Percentiles rank a stretch among this genome's conserved stretches.
These are phyloP conservation scores for Orycteropus afer DNA, from an alignment of 2,113 vertebrate genomes.

Conservation along the genomic window DNA sequence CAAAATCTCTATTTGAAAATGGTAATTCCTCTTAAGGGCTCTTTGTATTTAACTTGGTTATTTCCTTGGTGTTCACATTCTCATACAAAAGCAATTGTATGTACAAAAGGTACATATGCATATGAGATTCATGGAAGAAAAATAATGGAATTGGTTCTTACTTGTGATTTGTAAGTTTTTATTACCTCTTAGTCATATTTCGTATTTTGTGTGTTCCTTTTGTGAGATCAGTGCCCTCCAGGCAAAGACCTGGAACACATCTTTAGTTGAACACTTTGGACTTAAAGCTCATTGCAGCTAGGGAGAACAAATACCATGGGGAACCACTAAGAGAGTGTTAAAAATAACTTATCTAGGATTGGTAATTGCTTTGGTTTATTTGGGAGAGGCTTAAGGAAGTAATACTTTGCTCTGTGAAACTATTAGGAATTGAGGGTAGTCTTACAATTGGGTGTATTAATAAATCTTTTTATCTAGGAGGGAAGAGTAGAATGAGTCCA, in stretches of 20 bases:
- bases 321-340: not conserved
- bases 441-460: not conserved
- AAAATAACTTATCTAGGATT: not conserved
- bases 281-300: not conserved
- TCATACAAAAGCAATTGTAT: not conserved
- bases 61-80: not conserved
- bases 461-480: not conserved
- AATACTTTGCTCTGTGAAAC: not conserved
- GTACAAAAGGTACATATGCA: not conserved
- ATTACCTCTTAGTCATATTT: not conserved
- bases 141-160: not conserved
- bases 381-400: not conserved
- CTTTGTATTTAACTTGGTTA: not conserved
- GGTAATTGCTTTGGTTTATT: not conserved
- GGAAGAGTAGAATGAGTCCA: not conserved
- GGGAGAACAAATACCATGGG: no score
- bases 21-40: not conserved
- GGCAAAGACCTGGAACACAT: not conserved
- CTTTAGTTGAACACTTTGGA: not conserved
- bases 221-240: fast-evolving
- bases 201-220: not conserved
- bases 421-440: not conserved
- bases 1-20: not conserved
- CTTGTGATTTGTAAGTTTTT: not conserved
- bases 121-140: not conserved